These are phyloP conservation scores for Emberiza fucata DNA, from an alignment of 2,113 vertebrate species.

Conservation along the genomic window DNA sequence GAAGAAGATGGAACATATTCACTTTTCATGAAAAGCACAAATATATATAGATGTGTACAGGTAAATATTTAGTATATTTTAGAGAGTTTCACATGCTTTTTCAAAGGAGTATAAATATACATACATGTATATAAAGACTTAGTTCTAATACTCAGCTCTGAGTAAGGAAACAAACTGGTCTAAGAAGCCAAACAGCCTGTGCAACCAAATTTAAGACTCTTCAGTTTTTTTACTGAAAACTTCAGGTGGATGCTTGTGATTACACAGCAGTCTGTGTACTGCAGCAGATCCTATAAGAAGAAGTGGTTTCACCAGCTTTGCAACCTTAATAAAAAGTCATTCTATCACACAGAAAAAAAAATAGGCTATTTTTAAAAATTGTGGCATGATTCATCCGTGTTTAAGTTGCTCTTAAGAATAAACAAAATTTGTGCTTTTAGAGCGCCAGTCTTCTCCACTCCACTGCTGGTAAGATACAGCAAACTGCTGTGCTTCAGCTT, in stretches of 20 bases:
- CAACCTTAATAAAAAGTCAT: not conserved
- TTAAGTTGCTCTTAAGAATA: not conserved
- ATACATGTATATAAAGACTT: not conserved
- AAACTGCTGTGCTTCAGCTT: not conserved
- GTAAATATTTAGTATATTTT: not conserved
- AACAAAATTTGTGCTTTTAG: not conserved
- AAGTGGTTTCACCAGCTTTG: constrained; percentile 28
- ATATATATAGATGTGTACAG: not conserved
- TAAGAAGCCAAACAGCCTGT: not conserved
- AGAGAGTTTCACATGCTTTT: not conserved
- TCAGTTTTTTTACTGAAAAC: not conserved
- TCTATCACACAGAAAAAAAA: not conserved
- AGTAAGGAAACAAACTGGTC: not conserved
- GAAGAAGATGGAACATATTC: not conserved
- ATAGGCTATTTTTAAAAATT: not conserved
- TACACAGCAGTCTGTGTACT: not conserved
- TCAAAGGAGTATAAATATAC: not conserved
- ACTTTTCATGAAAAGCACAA: not conserved
- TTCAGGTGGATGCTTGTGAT: constrained; percentile 5
- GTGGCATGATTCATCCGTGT: not conserved
- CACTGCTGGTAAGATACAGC: not conserved
- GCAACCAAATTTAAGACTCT: constrained; percentile 23
- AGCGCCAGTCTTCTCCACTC: not conserved
- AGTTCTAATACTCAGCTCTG: not conserved
- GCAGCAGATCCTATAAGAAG: not conserved